phyloP scores from a whole-genome alignment of 2,113 vertebrate species.

The Cairina moschata region DNA sequence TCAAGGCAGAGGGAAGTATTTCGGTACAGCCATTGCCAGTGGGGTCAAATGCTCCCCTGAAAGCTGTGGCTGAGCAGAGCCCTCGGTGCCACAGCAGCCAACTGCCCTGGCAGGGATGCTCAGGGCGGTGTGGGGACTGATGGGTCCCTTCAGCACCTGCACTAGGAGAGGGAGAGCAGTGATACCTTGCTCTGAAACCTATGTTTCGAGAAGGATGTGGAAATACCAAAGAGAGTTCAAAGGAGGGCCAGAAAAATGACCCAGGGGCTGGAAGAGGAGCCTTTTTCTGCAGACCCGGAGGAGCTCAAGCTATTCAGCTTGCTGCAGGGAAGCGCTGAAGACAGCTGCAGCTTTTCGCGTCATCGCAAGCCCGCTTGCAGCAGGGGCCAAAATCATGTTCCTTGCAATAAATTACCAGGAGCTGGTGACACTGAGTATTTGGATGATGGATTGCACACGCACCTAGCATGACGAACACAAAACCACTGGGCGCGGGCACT shows the following conservation, averaged over 20 bases:
- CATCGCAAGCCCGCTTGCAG: neutral
- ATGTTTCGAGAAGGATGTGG: neutral
- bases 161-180: neutral
- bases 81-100: neutral
- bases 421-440: neutral
- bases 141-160: neutral
- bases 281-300: neutral
- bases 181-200: neutral
- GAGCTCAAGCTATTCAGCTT: neutral
- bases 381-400: neutral
- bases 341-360: slow-evolving; percentile 28
- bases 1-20: accelerated
- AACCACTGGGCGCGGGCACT: neutral
- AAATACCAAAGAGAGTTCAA: slow-evolving; percentile 41
- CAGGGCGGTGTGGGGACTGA: accelerated
- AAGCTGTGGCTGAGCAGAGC: neutral
- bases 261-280: neutral
- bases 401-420: slow-evolving; percentile 25
- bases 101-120: neutral
- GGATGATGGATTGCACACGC: slow-evolving; percentile 16
- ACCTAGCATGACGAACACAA: neutral
- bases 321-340: slow-evolving; percentile 22
- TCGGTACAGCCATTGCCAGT: neutral
- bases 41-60: neutral
- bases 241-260: slow-evolving; percentile 19